A percentile compares a stretch with the other conserved stretches of the same genome.
These are phyloP conservation scores for Gyrodactylus bullatarudis DNA, from an alignment of 1,140 invertebrate species.

Conservation along the genomic window DNA sequence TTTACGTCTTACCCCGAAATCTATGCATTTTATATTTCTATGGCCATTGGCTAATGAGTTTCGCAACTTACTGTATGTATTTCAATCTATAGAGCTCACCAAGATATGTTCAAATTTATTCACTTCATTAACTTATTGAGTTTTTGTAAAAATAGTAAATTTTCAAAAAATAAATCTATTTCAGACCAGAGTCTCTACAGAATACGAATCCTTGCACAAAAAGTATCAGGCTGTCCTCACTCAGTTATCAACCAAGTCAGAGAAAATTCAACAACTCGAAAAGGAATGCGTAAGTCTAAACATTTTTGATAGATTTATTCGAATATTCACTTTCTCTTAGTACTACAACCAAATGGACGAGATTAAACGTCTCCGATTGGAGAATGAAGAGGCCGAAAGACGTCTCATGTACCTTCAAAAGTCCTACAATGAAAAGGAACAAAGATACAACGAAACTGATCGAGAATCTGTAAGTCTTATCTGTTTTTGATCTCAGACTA, in stretches of 20 bases:
- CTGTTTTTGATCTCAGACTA: too few relatives aligned
- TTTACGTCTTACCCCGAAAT: too few relatives aligned
- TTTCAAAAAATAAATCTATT: not conserved
- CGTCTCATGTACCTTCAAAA: not conserved
- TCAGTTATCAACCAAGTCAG: not conserved
- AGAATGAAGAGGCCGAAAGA: not conserved
- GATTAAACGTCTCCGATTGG: not conserved
- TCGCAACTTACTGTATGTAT: not conserved
- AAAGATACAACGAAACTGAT: not conserved
- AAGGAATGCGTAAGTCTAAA: not conserved
- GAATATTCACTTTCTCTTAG: not conserved
- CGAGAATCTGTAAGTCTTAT: not conserved
- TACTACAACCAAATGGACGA: not conserved
- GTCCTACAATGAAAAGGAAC: not conserved
- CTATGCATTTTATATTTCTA: not conserved
- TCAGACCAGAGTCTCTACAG: not conserved
- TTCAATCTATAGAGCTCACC: not conserved
- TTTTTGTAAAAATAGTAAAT: too few relatives aligned
- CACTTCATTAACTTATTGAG: too few relatives aligned
- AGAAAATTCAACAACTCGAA: slow-evolving; percentile 2
- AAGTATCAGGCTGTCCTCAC: slow-evolving; percentile 1
- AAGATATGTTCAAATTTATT: not conserved
- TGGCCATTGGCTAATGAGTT: not conserved
- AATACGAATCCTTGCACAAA: not conserved
- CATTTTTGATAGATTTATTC: not conserved